Conservation (phyloP, 2,888 invertebrate species). For the Argyresthia goedartella region DNA sequence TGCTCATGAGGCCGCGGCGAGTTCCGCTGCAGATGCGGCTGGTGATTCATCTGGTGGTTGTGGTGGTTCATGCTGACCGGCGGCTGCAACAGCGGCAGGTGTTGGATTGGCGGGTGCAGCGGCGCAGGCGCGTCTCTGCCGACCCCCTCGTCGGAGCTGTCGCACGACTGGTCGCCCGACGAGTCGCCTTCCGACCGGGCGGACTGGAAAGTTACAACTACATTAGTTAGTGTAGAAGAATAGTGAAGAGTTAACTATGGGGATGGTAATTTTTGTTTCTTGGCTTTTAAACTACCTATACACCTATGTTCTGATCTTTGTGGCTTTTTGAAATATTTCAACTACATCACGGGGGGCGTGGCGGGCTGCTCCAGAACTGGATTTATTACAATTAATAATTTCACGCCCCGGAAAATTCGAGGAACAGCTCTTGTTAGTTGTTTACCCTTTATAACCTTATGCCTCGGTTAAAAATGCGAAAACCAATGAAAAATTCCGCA, state of each 20-base stretch:
- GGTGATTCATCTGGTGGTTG: slow-evolving; percentile 20
- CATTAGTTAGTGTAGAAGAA: slow-evolving; percentile 1
- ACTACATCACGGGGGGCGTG: too few relatives aligned
- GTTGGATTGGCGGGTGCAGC: slow-evolving; percentile 16
- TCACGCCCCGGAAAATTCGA: too few relatives aligned
- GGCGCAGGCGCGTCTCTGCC: slow-evolving; percentile 46
- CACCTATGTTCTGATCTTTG: too few relatives aligned
- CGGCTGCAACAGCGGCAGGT: slow-evolving; percentile 18
- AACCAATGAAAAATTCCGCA: too few relatives aligned
- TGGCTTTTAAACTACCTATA: background rate
- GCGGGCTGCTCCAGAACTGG: too few relatives aligned
- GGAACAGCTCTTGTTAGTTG: too few relatives aligned
- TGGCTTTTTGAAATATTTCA: too few relatives aligned
- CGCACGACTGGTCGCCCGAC: slow-evolving; percentile 60
- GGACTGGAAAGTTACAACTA: slow-evolving; percentile 29
- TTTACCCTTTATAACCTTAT: too few relatives aligned
- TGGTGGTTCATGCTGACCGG: slow-evolving; percentile 11
- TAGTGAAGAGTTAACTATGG: background rate
- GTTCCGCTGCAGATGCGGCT: slow-evolving; percentile 33
- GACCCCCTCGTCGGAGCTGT: slow-evolving; percentile 62
- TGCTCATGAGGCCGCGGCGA: slow-evolving; percentile 53
- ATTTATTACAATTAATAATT: too few relatives aligned
- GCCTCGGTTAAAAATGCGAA: too few relatives aligned
- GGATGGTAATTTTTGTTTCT: background rate
- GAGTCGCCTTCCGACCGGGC: slow-evolving; percentile 61